Evolutionary conservation across 2,888 invertebrate species (phyloP).

Genomic region (Noctua janthina): DNA sequence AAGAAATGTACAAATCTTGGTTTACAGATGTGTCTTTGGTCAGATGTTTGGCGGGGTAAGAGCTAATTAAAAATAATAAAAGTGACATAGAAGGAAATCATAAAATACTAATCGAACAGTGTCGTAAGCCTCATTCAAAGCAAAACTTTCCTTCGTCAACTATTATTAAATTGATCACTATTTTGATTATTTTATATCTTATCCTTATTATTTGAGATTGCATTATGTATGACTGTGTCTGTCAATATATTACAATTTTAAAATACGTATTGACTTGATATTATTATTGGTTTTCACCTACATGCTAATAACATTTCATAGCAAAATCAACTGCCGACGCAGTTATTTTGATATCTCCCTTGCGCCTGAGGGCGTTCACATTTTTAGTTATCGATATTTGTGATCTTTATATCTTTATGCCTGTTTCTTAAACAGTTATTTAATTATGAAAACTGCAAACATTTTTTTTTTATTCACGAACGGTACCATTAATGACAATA

Average conservation of each 20-base stretch:
- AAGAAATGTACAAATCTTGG: background rate
- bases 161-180: conserved; percentile 5
- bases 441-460: background rate
- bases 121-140: conserved; percentile 25
- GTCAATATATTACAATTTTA: background rate
- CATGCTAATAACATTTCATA: background rate
- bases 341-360: background rate
- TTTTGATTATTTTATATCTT: conserved; percentile 29
- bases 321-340: background rate
- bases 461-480: background rate
- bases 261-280: background rate
- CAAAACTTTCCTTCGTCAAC: conserved; percentile 9
- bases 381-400: background rate
- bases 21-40: background rate
- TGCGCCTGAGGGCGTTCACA: background rate
- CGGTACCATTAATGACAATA: background rate
- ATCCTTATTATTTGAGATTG: conserved; percentile 24
- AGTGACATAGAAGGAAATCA: background rate
- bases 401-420: background rate
- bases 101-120: conserved; percentile 10
- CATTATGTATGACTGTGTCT: background rate
- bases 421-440: conserved; percentile 10
- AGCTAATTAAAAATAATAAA: background rate
- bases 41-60: background rate
- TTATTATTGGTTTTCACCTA: background rate